Base-by-base conservation (phyloP, 2,797 vertebrate species). In the Bucorvus abyssinicus region DNA sequence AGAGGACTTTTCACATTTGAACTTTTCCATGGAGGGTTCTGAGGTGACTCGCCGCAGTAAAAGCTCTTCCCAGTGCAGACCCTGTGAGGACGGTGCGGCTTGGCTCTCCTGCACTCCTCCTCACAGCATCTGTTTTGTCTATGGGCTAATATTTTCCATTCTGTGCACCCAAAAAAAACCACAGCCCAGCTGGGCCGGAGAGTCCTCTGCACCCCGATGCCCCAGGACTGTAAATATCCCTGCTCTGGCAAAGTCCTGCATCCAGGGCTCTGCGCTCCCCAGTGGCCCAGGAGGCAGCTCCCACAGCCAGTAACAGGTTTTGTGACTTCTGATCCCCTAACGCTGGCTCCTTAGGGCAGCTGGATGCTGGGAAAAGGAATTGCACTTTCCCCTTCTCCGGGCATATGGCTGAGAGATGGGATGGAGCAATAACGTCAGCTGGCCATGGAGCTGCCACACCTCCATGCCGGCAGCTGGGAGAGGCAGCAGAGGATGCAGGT, bases 71-170 rank as follows among this genome's bases (percentile, higher is more conserved):
- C 55, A 79, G 70, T 27, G 5, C 8, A 1, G 30, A 71, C 75
- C 76, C 74, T 12, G 6, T 2, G 5, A 14, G 40, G 32, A 94
- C n/a, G 3, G 2, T 21, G 83, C 32, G 70, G 63, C 89, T 80
- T 77, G 56, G 11, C 49, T 0, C 8, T 40, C 63, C 71, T 7
- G 0, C 5, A 34, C 80, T 49, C 68, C 40, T 71, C 77, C 91
- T 91, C 78, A 57, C 79, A 77, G 76, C 1, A 0, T 71, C 68
- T 78, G 73, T 74, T 96, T 85, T 67, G 60, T 78, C 74, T 38
- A 18, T 7, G 20, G 76, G n/a, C 30, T 96, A 81, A 94, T 91
- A 96, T 92, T 97, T 98, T 97, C 96, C 95, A 53, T 63, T 71
- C 1, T 0, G 34, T 50, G 23, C 45, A 73, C 91, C 96, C 92